A percentile compares a stretch with the other conserved stretches of the same genome.
phyloP scores from a whole-genome alignment of 2,888 invertebrate genomes.

The Ormyrus labotus region DNA sequence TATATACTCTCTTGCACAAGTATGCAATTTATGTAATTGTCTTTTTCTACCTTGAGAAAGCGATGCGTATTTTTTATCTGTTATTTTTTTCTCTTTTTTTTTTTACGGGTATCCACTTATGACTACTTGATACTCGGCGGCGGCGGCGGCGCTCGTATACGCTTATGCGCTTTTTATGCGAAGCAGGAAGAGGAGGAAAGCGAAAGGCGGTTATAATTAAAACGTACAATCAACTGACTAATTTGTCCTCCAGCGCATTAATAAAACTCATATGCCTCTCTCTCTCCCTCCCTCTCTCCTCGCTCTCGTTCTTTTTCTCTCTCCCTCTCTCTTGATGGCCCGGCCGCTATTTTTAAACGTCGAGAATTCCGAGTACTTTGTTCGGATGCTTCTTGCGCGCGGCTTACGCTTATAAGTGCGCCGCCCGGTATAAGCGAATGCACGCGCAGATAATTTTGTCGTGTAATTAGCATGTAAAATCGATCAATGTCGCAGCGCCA shows the following conservation, averaged over 20 bases:
- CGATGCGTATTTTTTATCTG: constrained; percentile 40
- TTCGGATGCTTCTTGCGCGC: not conserved
- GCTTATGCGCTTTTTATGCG: not conserved
- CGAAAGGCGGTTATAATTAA: constrained; percentile 70
- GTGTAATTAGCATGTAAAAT: constrained; percentile 5
- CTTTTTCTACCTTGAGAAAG: constrained; percentile 43
- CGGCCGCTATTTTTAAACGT: constrained; percentile 27
- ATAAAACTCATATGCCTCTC: constrained; percentile 62
- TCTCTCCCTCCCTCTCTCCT: not conserved
- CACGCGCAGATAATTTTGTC: not conserved
- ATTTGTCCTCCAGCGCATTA: constrained; percentile 74
- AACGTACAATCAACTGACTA: constrained; percentile 73
- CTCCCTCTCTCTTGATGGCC: not conserved
- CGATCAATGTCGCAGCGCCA: constrained; percentile 12
- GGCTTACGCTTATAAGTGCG: not conserved
- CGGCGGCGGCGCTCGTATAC: not conserved
- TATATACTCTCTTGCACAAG: constrained; percentile 12
- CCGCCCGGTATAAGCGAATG: not conserved
- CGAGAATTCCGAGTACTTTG: constrained; percentile 24
- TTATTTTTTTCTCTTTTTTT: not conserved
- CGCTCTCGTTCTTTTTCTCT: not conserved
- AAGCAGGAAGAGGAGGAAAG: constrained; percentile 44
- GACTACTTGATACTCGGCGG: constrained; percentile 45
- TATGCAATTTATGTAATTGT: constrained; percentile 55
- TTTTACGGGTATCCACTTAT: constrained; percentile 45